Evolutionary conservation across 2,888 invertebrate genomes (phyloP).

Genomic region (Bellardia bayeri): DNA sequence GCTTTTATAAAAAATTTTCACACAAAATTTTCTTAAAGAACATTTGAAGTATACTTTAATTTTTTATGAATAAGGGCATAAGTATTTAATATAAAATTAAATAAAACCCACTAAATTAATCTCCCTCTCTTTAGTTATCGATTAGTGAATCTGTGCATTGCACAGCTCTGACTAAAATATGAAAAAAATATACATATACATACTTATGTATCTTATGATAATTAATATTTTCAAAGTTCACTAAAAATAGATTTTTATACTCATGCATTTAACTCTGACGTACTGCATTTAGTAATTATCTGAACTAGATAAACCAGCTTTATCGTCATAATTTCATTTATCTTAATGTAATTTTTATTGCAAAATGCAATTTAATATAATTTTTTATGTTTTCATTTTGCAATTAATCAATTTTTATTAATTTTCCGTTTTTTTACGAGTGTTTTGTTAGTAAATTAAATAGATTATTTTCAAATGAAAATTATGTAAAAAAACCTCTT

Average conservation of each 20-base stretch:
- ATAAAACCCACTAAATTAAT: too few relatives aligned
- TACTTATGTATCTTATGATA: not conserved
- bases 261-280: not conserved
- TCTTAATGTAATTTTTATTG: constrained; percentile 45
- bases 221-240: not conserved
- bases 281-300: not conserved
- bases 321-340: constrained; percentile 18
- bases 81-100: too few relatives aligned
- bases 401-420: constrained; percentile 30
- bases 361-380: constrained; percentile 42
- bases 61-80: too few relatives aligned
- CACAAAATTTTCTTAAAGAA: too few relatives aligned
- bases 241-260: constrained; percentile 39
- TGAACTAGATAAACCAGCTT: constrained; percentile 8
- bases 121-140: too few relatives aligned
- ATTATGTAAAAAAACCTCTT: not conserved
- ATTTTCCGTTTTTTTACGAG: constrained; percentile 26
- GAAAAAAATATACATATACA: not conserved
- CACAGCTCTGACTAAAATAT: not conserved
- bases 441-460: constrained; percentile 23
- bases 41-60: too few relatives aligned
- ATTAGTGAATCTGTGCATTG: too few relatives aligned
- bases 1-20: too few relatives aligned
- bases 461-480: constrained; percentile 10
- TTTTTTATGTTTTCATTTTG: constrained; percentile 10